Base-by-base conservation (phyloP, 2,888 invertebrate genomes). In the Sipha maydis region DNA sequence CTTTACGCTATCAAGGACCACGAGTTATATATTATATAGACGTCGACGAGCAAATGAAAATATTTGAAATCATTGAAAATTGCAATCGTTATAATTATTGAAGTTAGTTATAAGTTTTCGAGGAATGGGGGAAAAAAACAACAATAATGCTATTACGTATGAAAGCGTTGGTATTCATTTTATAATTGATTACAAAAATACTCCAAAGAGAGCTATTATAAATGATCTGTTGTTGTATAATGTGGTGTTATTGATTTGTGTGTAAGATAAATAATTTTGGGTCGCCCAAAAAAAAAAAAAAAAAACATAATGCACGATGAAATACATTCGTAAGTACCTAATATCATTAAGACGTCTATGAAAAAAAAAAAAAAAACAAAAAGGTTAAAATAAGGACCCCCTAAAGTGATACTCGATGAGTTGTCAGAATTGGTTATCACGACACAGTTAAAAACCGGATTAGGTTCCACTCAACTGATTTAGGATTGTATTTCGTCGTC, bases 371-470 rank as follows among this genome's bases (percentile, higher is more conserved):
- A 34, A 34, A 71, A 80, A 28, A 34, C 2, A 34, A 34, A 34
- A 71, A 71, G 48, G 28, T 82, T 82, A 28, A 28, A 69, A 28
- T 28, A 69, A 82, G 48, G 82, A 83, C 82, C 83, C 73, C 73
- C 54, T 83, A 54, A 38, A 75, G 83, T 75, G 73, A 83, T 75
- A 83, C 38, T n/a, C 75, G 83, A 83, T 56, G 83, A 83, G 73
- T 56, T 71, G 82, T 83, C 82, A 71, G 82, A 82, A 82, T 41
- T 69, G 41, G 69, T 83, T 82, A 82, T 82, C 82, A 48, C 9
- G 69, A 71, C 48, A 31, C 31, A 79, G 69, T 48, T 78, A 71
- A 19, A 85, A 85, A 85, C 78, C 85, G 78, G 78, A 78, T 85
- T 85, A 34, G 48, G 11, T 79, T 69, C 69, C 78, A 78, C 77